Conservation (phyloP, 1,140 invertebrate genomes). For the Micrasema minimum region DNA sequence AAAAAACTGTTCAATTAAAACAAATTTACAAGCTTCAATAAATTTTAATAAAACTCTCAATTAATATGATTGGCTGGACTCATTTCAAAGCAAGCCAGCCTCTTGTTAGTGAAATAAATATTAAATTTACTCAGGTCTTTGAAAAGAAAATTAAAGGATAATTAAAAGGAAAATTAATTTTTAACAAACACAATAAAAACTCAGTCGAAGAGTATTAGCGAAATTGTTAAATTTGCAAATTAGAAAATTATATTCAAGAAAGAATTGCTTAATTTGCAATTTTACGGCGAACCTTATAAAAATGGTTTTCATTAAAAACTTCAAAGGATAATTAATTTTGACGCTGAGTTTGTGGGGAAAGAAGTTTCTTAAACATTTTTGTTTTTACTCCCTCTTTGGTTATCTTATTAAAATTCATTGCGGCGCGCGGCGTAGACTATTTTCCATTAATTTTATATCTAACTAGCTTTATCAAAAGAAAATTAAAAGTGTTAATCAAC, state of each 20-base stretch:
- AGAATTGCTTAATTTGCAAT: conserved; percentile 20
- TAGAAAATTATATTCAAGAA: conserved; percentile 2
- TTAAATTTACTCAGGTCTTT: not conserved
- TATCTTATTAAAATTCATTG: too few species aligned
- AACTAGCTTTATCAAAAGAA: too few species aligned
- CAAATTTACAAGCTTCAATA: too few species aligned
- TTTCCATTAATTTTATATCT: too few species aligned
- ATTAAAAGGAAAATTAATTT: not conserved
- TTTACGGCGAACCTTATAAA: conserved; percentile 5
- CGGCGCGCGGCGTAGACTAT: too few species aligned
- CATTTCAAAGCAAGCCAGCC: not conserved
- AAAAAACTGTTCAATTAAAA: too few species aligned
- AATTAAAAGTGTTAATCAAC: too few species aligned
- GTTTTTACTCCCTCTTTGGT: too few species aligned
- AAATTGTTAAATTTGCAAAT: not conserved
- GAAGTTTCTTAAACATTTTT: too few species aligned
- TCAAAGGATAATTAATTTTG: conserved; percentile 40
- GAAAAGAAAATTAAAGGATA: conserved; percentile 1
- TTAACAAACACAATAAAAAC: not conserved
- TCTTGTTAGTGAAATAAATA: conserved; percentile 8
- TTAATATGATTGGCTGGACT: not conserved
- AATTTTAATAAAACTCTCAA: too few species aligned
- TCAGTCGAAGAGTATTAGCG: not conserved
- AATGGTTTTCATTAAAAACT: conserved; percentile 35
- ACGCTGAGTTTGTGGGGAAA: too few species aligned